phyloP scores from a whole-genome alignment of 2,797 vertebrate species.

The Tamandua tetradactyla region DNA sequence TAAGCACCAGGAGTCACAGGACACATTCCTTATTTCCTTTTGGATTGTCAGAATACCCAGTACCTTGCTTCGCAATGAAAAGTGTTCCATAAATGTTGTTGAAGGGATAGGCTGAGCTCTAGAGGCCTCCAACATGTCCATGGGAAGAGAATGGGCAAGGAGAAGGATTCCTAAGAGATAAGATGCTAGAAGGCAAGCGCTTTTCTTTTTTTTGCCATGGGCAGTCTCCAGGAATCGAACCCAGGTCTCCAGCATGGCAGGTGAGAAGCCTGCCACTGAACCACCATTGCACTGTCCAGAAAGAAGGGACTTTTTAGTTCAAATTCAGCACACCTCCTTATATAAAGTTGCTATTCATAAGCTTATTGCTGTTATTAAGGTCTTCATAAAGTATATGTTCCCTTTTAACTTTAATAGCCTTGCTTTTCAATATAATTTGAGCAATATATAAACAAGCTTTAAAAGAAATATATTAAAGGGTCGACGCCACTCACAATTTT shows the following conservation, averaged over 20 bases:
- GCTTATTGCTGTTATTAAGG: neutral
- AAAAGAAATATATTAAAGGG: neutral
- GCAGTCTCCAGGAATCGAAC: too few relatives aligned
- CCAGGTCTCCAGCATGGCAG: too few relatives aligned
- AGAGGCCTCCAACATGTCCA: neutral
- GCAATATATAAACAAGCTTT: neutral
- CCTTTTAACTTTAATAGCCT: constrained; percentile 33
- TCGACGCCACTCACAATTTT: constrained; percentile 10
- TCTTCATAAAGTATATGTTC: constrained; percentile 5
- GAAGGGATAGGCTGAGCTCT: neutral
- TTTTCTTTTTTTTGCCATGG: too few relatives aligned
- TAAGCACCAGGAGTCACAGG: neutral
- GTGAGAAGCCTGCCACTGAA: too few relatives aligned
- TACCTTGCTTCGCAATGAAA: neutral
- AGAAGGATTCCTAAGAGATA: neutral
- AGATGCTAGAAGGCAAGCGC: neutral
- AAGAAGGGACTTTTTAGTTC: neutral
- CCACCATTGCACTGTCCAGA: too few relatives aligned
- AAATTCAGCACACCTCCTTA: neutral
- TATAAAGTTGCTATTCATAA: constrained; percentile 30
- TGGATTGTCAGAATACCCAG: neutral
- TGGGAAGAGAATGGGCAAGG: neutral
- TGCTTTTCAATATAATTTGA: constrained; percentile 32
- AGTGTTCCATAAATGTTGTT: neutral
- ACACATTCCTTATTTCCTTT: neutral